Evolutionary conservation across 2,113 vertebrate species (phyloP), one percentile per base, ranked within the genome.

Genomic region (Podiceps cristatus): DNA sequence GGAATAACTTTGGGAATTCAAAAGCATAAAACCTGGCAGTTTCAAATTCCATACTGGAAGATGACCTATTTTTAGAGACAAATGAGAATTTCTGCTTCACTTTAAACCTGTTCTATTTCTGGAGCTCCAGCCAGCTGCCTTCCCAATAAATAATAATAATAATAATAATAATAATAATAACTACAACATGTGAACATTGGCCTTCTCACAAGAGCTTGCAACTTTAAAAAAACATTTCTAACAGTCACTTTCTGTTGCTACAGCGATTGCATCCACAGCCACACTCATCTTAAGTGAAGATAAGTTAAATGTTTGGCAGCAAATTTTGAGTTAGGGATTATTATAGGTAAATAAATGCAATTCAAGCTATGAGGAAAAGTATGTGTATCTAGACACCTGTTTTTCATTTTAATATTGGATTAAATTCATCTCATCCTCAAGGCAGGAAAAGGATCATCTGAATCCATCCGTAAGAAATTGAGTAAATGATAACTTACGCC

Each of bases 381-480:
- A 56, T 84, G 49, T 40, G 37, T 60, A 55, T 91, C 84, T 93
- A 77, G 89, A 83, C 86, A 93, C 55, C 87, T 96, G 84, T 60
- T 97, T 95, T 96, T 94, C 76, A 90, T 96, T 96, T 96, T 60
- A 93, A 80, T 71, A 82, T 42, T 96, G 92, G 96, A 97, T 97
- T 95, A 94, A 93, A 82, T 94, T 90, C 56, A 91, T 90, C 81
- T 97, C 79, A 77, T 96, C 93, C 95, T 96, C 69, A 91, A 95
- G 95, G 90, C 94, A 97, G 96, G 90, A 92, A 93, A 95, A 96
- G 52, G 62, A 92, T 83, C 35, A 77, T 90, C 50, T 83, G 83
- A 93, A 89, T 81, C 76, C 79, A 62, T 73, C 93, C 86, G 64
- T 56, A 69, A 86, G 71, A 95, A 83, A 33, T 1, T 56, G 67